Evolutionary conservation across 2,888 invertebrate species (phyloP), one percentile per base, ranked within the genome.

Genomic region (Cremastobaeus sp.): DNA sequence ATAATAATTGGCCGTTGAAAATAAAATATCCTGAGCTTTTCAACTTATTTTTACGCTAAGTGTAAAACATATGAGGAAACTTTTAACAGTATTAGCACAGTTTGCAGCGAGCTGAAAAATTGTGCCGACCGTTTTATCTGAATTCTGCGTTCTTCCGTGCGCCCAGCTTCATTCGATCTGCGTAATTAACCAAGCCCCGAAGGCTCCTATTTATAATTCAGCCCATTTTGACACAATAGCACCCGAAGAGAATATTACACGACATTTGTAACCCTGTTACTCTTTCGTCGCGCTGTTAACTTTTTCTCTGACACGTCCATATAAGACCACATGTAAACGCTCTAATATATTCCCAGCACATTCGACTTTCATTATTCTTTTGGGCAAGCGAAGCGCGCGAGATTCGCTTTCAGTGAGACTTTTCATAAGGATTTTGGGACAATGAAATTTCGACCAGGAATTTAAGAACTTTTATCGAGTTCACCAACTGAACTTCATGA

Each of bases 401-500:
- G 4, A 47, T 48, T 21, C 18, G 48, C 34, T 32, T 18, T 41
- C 1, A 25, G 17, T 2, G 17, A 14, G 9, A 11, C 9, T 45
- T 45, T 57, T 45, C 45, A 57, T 45, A 43, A 57, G 57, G 45
- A 45, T 45, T 45, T 34, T 45, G 34, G 45, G 12, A 20, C 45
- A 45, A 57, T 35, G 57, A 45, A 57, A 57, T 57, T 57, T 48
- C 20, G 34, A 18, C 34, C 11, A 17, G 15, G 32, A 48, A 32
- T 48, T 57, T 45, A 45, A 12, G 34, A 57, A 57, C 57, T 57
- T 57, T 57, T 43, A 57, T 57, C 34, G 57, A 57, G 41, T 57
- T 57, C 18, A 8, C 11, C 32, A 57, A 57, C 34, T 34, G 34
- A 21, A 57, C 45, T 35, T 57, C 25, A 11, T 45, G 45, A 34